Evolutionary conservation across 2,797 vertebrate genomes (phyloP).

Genomic region (Vireo griseus): DNA sequence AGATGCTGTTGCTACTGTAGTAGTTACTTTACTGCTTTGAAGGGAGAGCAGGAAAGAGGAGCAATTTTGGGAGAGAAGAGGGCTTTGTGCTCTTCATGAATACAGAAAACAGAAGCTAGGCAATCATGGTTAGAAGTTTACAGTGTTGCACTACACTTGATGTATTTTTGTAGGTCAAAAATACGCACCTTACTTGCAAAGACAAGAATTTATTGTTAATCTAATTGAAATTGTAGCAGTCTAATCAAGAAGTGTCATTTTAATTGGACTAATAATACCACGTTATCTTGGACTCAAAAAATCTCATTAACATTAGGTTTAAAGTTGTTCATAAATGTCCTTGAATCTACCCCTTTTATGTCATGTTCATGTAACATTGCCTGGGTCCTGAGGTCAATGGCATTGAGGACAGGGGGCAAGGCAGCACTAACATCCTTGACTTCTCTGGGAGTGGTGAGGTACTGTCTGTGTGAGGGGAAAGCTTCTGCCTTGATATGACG

Average conservation of each 20-base stretch:
- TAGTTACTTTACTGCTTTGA: not conserved
- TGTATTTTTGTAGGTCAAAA: not conserved
- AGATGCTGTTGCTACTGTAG: not conserved
- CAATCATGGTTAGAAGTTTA: not conserved
- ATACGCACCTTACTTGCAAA: not conserved
- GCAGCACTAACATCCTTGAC: not conserved
- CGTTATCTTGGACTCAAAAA: not conserved
- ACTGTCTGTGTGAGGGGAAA: not conserved
- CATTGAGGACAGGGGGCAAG: not conserved
- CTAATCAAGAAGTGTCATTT: not conserved
- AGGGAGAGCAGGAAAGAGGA: not conserved
- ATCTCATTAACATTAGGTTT: not conserved
- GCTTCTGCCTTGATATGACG: rapidly evolving
- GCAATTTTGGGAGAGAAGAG: not conserved
- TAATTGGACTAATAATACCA: not conserved
- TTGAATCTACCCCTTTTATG: not conserved
- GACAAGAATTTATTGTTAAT: not conserved
- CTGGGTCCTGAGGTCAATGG: not conserved
- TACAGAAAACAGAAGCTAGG: not conserved
- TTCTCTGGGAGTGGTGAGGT: not conserved
- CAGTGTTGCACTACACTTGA: not conserved
- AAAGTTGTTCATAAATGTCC: not conserved
- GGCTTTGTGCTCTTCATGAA: not conserved
- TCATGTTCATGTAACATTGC: rapidly evolving
- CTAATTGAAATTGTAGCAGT: not conserved